phyloP scores from a whole-genome alignment of 2,888 invertebrate species.

The Tachina grossa region DNA sequence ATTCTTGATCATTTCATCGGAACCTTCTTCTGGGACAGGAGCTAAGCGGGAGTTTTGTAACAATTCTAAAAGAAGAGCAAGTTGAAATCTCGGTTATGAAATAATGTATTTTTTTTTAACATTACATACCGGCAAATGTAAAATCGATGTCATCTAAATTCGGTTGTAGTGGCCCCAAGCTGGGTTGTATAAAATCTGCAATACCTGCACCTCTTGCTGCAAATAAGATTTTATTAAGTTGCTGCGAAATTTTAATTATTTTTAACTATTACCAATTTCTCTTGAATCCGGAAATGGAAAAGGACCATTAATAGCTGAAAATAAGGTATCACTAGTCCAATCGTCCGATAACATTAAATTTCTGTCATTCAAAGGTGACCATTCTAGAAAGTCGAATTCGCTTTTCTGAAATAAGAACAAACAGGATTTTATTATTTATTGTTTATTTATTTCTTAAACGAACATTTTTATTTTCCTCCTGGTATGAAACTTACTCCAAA shows the following conservation, averaged over 20 bases:
- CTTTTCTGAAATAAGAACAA: slow-evolving; percentile 77
- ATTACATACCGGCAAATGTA: slow-evolving; percentile 88
- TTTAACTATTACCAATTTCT: slow-evolving; percentile 91
- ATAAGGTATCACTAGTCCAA: slow-evolving; percentile 93
- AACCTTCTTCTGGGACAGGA: slow-evolving; percentile 86
- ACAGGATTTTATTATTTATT: not conserved
- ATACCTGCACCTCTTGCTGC: slow-evolving; percentile 89
- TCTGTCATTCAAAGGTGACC: slow-evolving; percentile 81
- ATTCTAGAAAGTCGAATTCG: slow-evolving; percentile 83
- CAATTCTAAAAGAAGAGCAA: slow-evolving; percentile 77
- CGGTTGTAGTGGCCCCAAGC: slow-evolving; percentile 97
- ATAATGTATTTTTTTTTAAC: not conserved
- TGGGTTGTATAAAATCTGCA: slow-evolving; percentile 99
- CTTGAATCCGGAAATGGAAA: slow-evolving; percentile 98
- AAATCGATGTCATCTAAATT: slow-evolving; percentile 96
- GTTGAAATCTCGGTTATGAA: too few species aligned
- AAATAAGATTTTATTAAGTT: slow-evolving; percentile 22
- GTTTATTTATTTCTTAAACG: not conserved
- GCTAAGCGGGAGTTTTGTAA: slow-evolving; percentile 84
- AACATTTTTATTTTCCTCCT: not conserved
- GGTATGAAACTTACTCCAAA: too few species aligned
- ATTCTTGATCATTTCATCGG: slow-evolving; percentile 85
- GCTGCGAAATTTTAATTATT: not conserved
- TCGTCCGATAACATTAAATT: slow-evolving; percentile 81
- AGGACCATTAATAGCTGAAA: slow-evolving; percentile 91